Base-by-base conservation (phyloP, 2,113 vertebrate genomes). In the Cryptotis parvus region DNA sequence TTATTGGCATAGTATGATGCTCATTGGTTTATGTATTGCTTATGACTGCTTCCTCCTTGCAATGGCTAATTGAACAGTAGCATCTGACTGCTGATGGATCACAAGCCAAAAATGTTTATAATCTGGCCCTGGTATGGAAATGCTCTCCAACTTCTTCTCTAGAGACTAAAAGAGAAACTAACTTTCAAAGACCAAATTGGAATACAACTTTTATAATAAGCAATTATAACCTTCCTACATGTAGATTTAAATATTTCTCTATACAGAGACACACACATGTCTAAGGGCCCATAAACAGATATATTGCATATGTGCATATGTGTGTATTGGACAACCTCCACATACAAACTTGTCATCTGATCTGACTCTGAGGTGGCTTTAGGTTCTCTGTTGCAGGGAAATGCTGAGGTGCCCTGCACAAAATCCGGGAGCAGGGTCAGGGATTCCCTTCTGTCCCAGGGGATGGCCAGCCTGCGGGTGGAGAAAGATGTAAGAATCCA, bases 41-140 rank as follows among this genome's bases (percentile, higher is more conserved):
- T 9, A 0, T 1, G 27, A 8, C 43, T 84, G 15, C 33, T 69
- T 83, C 58, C 4, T 2, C 22, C 26, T 55, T 65, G 55, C 9
- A 0, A 4, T 0, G 1, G 70, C 35, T 18, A 89, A 29, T 1
- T 15, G 78, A 63, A 43, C 9, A 9, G 37, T 1, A 15, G 8
- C 52, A 66, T 77, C 41, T 66, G 49, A 58, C 0, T 41, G 4
- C 68, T 61, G 2, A 1, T 14, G 29, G 14, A 37, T 84, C 70
- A 41, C 26, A 14, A 52, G n/a, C 58, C 58, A 35, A 8, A 49
- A 43, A 7, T 33, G 27, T 75, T 65, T 41, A n/a, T 39, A 65
- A 15, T 37, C 35, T 87, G 55, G n/a, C 7, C 33, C 58, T 84
- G 80, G 5, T 72, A 58, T 58, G 72, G 49, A 70, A 79, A 61